phyloP scores from a whole-genome alignment of 1,140 invertebrate genomes.

The Drosophila navojoa region DNA sequence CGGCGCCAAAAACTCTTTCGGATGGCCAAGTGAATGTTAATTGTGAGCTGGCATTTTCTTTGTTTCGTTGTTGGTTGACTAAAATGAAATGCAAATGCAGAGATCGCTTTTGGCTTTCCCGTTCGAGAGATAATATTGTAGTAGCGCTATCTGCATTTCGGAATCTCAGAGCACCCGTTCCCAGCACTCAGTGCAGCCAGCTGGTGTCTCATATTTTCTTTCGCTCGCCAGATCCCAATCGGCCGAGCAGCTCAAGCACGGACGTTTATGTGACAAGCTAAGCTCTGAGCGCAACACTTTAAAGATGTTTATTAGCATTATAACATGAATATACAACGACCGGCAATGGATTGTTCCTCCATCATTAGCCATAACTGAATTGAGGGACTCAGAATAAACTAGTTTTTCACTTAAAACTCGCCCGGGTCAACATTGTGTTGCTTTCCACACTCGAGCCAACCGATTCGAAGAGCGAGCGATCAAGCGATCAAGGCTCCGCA shows the following conservation, averaged over 20 bases:
- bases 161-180: conserved; percentile 17
- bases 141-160: conserved; percentile 33
- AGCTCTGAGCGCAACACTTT: conserved; percentile 77
- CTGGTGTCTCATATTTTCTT: not conserved
- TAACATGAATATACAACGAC: conserved; percentile 56
- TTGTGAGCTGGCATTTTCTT: conserved; percentile 48
- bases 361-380: not conserved
- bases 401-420: conserved; percentile 55
- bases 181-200: conserved; percentile 6
- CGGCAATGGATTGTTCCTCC: not conserved
- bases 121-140: conserved; percentile 22
- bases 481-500: conserved; percentile 40
- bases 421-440: not conserved
- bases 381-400: conserved; percentile 54
- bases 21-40: conserved; percentile 56
- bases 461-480: conserved; percentile 59
- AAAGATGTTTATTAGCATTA: conserved; percentile 67
- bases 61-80: conserved; percentile 37
- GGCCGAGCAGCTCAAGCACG: conserved; percentile 54
- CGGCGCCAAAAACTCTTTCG: conserved; percentile 34
- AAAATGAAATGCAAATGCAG: conserved; percentile 39
- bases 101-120: conserved; percentile 27
- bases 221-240: conserved; percentile 62
- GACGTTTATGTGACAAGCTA: conserved; percentile 70
- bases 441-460: conserved; percentile 5